Percentiles rank a stretch among this genome's conserved stretches.
These are phyloP conservation scores for Hemichromis elongatus DNA, from an alignment of 2,113 vertebrate genomes.

Conservation along the genomic window DNA sequence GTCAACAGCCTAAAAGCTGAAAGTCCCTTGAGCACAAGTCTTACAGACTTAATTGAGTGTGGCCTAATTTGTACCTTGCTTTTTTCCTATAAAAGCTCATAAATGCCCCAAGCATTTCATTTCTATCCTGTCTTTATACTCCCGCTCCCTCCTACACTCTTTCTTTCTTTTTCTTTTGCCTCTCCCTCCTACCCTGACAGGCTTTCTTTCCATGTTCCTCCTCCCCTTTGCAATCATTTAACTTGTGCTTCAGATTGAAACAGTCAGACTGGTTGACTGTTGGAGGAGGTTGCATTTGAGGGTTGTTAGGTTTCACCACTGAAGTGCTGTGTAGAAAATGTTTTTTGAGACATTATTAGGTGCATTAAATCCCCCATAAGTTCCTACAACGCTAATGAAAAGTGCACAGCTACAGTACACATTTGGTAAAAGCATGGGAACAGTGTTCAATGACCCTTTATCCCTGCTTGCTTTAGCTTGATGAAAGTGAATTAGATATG, in stretches of 20 bases:
- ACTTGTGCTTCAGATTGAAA: constrained; percentile 11
- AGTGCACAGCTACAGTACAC: constrained; percentile 6
- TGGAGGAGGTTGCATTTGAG: background rate
- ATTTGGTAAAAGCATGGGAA: constrained; percentile 29
- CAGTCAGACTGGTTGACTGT: background rate
- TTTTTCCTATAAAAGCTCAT: constrained; percentile 63
- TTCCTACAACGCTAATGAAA: constrained; percentile 36
- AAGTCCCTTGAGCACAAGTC: constrained; percentile 62
- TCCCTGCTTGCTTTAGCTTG: constrained; percentile 46
- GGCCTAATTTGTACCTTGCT: constrained; percentile 70
- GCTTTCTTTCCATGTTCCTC: constrained; percentile 22
- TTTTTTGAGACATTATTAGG: constrained; percentile 20
- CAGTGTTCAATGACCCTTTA: constrained; percentile 45
- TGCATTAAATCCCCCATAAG: constrained; percentile 30
- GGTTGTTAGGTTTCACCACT: background rate
- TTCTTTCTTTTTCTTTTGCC: constrained; percentile 6
- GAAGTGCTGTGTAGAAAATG: constrained; percentile 1
- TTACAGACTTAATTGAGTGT: constrained; percentile 70
- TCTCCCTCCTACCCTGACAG: constrained; percentile 36
- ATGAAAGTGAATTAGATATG: constrained; percentile 58
- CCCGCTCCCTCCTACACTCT: constrained; percentile 37
- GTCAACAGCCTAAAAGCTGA: constrained; percentile 63
- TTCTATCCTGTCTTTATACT: constrained; percentile 56
- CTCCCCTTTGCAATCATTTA: constrained; percentile 21
- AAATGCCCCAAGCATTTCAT: constrained; percentile 63